Evolutionary conservation across 2,888 invertebrate genomes (phyloP).

Genomic region (Netelia fuscicornis): DNA sequence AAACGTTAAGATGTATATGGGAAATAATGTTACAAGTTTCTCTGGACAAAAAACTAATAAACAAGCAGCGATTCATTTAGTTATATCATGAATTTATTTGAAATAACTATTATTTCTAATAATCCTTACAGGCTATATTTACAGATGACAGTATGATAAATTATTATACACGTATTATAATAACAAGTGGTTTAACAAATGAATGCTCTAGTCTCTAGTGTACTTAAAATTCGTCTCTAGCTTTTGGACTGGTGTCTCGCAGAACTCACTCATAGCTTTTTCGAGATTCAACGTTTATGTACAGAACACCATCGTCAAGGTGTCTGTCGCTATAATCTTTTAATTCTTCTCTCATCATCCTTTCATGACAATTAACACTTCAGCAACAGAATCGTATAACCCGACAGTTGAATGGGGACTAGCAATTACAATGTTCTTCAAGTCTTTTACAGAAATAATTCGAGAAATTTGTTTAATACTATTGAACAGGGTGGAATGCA

Average conservation of each 20-base stretch:
- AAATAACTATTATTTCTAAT: conserved; percentile 83
- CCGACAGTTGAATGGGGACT: conserved; percentile 65
- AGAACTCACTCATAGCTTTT: conserved; percentile 43
- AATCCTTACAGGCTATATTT: conserved; percentile 81
- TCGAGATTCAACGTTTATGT: conserved; percentile 73
- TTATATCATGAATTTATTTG: conserved; percentile 84
- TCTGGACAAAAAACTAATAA: background rate
- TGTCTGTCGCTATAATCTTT: conserved; percentile 60
- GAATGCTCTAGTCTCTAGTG: conserved; percentile 81
- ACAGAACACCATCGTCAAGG: conserved; percentile 68
- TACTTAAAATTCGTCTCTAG: conserved; percentile 78
- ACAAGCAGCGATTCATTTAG: conserved; percentile 65
- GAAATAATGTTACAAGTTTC: too few relatives aligned
- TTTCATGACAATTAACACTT: conserved; percentile 64
- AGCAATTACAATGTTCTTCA: conserved; percentile 55
- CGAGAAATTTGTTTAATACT: conserved; percentile 60
- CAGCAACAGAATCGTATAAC: conserved; percentile 65
- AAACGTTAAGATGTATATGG: too few relatives aligned
- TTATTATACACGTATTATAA: conserved; percentile 83
- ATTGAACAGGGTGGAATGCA: conserved; percentile 54
- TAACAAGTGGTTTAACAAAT: conserved; percentile 83
- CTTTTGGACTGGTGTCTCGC: conserved; percentile 80
- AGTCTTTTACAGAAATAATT: conserved; percentile 65
- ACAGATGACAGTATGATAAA: conserved; percentile 83
- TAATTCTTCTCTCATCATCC: conserved; percentile 50